A percentile compares a stretch with the other conserved stretches of the same genome.
Conservation (phyloP, 1,140 invertebrate species). For the Trichonephila clavata region DNA sequence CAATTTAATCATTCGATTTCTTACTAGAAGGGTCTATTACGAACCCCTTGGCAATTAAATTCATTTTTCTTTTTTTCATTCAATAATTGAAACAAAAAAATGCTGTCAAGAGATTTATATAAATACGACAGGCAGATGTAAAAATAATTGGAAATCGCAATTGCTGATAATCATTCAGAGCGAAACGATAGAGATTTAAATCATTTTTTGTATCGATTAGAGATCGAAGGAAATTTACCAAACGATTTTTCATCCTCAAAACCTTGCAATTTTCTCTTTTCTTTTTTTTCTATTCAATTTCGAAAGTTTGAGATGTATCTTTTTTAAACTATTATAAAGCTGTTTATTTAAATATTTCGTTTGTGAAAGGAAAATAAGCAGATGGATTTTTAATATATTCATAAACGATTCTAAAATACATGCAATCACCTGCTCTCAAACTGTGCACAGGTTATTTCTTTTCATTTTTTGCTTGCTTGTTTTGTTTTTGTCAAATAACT, state of each 20-base stretch:
- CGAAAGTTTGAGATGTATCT: not conserved
- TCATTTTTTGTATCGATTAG: conserved; percentile 2
- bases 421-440: not conserved
- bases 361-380: not conserved
- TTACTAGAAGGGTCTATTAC: not conserved
- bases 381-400: conserved; percentile 11
- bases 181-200: conserved; percentile 18
- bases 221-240: not conserved
- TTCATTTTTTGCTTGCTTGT: not conserved
- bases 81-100: conserved; percentile 43
- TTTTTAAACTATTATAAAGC: not conserved
- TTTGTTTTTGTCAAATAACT: not conserved
- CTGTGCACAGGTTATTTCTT: not conserved
- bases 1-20: not conserved
- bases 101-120: conserved; percentile 21
- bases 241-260: not conserved
- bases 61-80: not conserved
- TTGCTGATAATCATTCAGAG: conserved; percentile 24
- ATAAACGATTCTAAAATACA: not conserved
- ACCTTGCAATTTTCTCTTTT: not conserved
- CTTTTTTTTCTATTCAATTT: not conserved
- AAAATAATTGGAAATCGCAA: conserved; percentile 24
- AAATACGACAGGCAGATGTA: conserved; percentile 35
- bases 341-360: not conserved
- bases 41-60: not conserved